These are phyloP conservation scores for Apantesis nais DNA, from an alignment of 2,888 invertebrate genomes.

Conservation along the genomic window DNA sequence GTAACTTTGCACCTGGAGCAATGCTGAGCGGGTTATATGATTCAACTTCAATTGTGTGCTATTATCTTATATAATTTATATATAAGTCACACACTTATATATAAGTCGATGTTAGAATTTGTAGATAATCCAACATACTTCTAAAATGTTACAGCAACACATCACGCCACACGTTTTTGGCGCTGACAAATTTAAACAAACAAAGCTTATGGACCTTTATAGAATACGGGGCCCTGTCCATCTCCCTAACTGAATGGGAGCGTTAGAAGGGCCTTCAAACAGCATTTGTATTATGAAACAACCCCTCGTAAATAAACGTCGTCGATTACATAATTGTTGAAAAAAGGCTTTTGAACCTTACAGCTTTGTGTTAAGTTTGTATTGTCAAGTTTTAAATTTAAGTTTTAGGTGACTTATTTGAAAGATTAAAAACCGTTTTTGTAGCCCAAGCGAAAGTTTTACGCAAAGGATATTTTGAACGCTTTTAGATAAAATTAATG, in stretches of 20 bases:
- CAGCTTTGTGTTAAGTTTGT: conserved; percentile 16
- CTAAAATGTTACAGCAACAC: not conserved
- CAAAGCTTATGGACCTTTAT: conserved; percentile 5
- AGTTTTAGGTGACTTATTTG: conserved; percentile 8
- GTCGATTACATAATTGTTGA: conserved; percentile 17
- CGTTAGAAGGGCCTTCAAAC: conserved; percentile 3
- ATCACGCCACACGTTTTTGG: conserved; percentile 1
- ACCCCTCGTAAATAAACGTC: conserved; percentile 13
- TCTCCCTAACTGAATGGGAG: not conserved
- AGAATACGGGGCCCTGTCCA: not conserved
- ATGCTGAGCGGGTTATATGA: too few relatives aligned
- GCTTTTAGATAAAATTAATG: conserved; percentile 10
- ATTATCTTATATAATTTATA: too few relatives aligned
- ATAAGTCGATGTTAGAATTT: not conserved
- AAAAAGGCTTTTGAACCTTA: conserved; percentile 16
- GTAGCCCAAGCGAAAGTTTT: conserved; percentile 5
- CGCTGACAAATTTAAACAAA: conserved; percentile 3
- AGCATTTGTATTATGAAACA: conserved; percentile 13
- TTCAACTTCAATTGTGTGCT: too few relatives aligned
- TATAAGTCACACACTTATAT: not conserved
- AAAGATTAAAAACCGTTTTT: conserved; percentile 3
- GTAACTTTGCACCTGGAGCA: too few relatives aligned
- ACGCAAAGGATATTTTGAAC: not conserved
- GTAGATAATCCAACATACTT: not conserved
- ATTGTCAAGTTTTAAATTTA: conserved; percentile 19